phyloP scores from a whole-genome alignment of 2,888 invertebrate species.

The Tyria jacobaeae region DNA sequence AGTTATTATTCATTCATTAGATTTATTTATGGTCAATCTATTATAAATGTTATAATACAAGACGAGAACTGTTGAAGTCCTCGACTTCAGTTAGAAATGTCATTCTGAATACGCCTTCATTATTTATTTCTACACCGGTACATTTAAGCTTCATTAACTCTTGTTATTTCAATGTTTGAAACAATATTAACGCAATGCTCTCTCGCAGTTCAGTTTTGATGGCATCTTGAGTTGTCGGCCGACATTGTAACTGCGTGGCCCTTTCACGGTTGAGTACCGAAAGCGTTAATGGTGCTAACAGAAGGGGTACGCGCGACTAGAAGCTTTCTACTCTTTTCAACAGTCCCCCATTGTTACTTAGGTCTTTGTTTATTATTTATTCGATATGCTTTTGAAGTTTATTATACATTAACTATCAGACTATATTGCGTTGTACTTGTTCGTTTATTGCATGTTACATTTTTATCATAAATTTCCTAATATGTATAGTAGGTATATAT shows the following conservation, averaged over 20 bases:
- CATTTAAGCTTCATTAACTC: neutral
- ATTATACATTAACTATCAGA: neutral
- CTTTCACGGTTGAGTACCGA: conserved; percentile 69
- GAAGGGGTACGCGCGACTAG: conserved; percentile 62
- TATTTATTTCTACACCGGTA: neutral
- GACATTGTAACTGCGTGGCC: conserved; percentile 52
- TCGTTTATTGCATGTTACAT: conserved; percentile 1
- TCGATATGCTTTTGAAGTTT: conserved; percentile 32
- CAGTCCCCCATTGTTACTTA: conserved; percentile 54
- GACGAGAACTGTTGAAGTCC: neutral
- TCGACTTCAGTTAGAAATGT: neutral
- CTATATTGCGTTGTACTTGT: conserved; percentile 2
- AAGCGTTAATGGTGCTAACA: conserved; percentile 76
- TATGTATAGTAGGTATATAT: too few species aligned
- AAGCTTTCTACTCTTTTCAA: conserved; percentile 73
- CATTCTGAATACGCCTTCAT: neutral
- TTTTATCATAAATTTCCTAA: neutral
- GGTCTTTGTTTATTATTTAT: conserved; percentile 51
- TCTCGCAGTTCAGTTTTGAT: conserved; percentile 41
- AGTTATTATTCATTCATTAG: neutral
- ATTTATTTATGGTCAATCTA: neutral
- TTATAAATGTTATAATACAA: neutral
- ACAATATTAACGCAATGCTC: conserved; percentile 25
- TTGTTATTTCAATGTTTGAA: conserved; percentile 16
- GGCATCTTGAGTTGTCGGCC: conserved; percentile 43